Percentiles rank a stretch among this genome's conserved stretches.
Evolutionary conservation across 2,113 vertebrate genomes (phyloP).

Genomic region (Engraulis encrasicolus): DNA sequence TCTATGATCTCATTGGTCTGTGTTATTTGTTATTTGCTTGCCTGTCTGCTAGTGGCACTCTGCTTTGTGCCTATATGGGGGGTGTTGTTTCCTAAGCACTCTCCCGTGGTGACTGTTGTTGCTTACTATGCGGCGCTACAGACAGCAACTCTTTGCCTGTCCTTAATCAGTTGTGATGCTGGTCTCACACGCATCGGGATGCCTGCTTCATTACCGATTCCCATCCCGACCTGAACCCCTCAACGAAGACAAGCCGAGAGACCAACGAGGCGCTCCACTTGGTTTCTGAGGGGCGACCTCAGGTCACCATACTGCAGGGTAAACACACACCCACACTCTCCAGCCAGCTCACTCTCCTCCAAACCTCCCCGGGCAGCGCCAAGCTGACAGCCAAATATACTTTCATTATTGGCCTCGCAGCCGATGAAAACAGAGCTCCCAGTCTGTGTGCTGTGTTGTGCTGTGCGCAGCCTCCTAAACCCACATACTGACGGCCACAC

Average conservation of each 20-base stretch:
- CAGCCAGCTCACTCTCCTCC: neutral
- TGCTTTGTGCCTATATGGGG: too few relatives aligned
- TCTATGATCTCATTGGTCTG: too few relatives aligned
- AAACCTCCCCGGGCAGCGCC: neutral
- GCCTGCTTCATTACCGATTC: neutral
- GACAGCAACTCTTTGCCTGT: neutral
- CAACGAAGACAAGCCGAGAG: neutral
- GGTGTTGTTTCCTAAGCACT: too few relatives aligned
- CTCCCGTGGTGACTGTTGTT: too few relatives aligned
- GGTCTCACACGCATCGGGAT: neutral
- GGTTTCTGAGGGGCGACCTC: neutral
- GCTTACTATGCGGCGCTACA: neutral
- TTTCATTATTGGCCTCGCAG: neutral
- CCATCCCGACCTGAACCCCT: neutral
- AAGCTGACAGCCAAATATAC: neutral
- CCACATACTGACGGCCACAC: neutral
- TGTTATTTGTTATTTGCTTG: too few relatives aligned
- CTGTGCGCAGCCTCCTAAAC: neutral
- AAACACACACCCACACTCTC: neutral
- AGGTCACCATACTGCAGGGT: neutral
- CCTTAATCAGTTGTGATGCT: neutral
- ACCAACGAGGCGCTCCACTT: neutral
- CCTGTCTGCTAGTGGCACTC: too few relatives aligned
- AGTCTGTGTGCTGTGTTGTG: neutral
- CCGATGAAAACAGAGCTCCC: neutral